Evolutionary conservation across 2,888 invertebrate species (phyloP), one percentile per base, ranked within the genome.

Genomic region (Vannuccia rotundouncinata): DNA sequence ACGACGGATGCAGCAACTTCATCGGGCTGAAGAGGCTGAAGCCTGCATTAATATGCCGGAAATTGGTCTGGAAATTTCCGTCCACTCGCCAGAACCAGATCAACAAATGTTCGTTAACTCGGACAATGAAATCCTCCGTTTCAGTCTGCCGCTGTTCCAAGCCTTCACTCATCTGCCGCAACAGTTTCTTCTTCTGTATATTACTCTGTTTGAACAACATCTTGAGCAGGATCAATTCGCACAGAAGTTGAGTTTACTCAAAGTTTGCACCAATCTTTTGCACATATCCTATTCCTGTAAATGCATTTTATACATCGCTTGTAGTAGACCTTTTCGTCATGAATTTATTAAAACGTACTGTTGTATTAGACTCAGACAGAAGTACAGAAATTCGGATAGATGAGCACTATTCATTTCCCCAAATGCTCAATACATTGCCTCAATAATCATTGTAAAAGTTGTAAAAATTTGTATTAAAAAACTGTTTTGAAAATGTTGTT

Each of bases 121-220:
- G 22, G 66, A 66, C 66, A 66, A 66, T 22, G 66, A 66, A 66
- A 66, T 66, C 5, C 66, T 66, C 17, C 66, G 17, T 2, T 66
- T 66, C 25, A 22, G 66, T 66, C 66, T 66, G 10, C 66, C 66
- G 66, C 66, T 66, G 10, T 66, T 66, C 66, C 66, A 66, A 66
- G 66, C 66, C 25, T 66, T 66, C 66, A 66, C 66, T 13, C 66
- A 66, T 22, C 25, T 66, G 10, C 66, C 66, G 5, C 66, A 66
- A 27, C 66, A 66, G 66, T 66, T 66, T 22, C 66, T 66, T 2
- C 66, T 66, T 5, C 66, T 66, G 22, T 66, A 66, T 27, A 66
- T 66, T 27, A 66, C 66, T 22, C 66, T 66, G 25, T 66, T 66
- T 66, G 66, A 66, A 22, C 66, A 66, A 22, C 66, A 66, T 22